These are phyloP conservation scores for Mallotus villosus DNA, from an alignment of 2,797 vertebrate species.

Conservation along the genomic window DNA sequence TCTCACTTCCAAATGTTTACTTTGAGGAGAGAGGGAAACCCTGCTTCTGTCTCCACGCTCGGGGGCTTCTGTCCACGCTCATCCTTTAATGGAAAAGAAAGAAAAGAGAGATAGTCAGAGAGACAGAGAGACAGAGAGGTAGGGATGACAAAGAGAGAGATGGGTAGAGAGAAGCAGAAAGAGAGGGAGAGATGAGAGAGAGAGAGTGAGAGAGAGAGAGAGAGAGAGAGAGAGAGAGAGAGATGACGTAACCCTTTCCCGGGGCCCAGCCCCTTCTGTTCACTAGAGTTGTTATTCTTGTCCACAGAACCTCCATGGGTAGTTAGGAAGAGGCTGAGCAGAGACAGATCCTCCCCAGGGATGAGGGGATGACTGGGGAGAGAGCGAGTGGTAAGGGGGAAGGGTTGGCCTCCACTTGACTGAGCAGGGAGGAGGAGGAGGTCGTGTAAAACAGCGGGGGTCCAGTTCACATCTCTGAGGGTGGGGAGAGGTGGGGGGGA, in stretches of 20 bases:
- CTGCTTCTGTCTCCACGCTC: background rate
- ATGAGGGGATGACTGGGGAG: background rate
- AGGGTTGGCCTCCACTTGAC: constrained; percentile 25
- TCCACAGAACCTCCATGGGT: background rate
- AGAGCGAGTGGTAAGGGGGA: background rate
- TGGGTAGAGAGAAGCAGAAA: no score
- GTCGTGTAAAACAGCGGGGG: constrained; percentile 41
- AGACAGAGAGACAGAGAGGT: no score
- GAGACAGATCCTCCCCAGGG: background rate
- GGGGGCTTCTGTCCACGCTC: background rate
- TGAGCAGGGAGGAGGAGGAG: constrained; percentile 30
- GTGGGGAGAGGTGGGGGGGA: background rate
- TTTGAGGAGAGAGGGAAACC: background rate
- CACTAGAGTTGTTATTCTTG: background rate
- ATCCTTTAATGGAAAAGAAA: background rate
- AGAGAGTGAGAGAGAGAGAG: no score
- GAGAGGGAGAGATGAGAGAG: no score
- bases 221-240: background rate
- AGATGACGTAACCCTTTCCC: background rate
- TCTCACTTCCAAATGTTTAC: constrained; percentile 1
- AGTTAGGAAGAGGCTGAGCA: background rate
- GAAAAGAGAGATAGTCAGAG: no score
- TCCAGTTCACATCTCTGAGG: constrained; percentile 11
- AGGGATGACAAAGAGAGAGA: no score
- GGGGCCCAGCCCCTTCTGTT: background rate